Conservation (phyloP, 2,888 invertebrate genomes). For the Asteroscopus sphinx region DNA sequence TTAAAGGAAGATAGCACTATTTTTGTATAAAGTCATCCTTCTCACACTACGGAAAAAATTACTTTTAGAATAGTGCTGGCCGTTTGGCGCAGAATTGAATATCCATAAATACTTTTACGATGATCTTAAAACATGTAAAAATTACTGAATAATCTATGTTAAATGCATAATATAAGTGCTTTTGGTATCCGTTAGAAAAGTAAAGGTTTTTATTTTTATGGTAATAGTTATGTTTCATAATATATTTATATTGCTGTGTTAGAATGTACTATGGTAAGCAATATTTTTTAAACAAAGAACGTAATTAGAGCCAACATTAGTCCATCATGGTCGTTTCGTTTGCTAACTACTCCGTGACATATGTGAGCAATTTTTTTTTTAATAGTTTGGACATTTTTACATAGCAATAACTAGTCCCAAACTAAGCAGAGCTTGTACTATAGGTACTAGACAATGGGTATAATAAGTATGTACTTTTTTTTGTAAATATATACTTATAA, state of each 20-base stretch:
- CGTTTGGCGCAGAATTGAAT: conserved; percentile 27
- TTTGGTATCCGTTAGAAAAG: conserved; percentile 37
- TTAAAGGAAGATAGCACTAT: conserved; percentile 6
- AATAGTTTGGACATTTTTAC: no score
- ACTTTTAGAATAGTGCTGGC: conserved; percentile 18
- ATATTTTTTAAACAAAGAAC: neutral
- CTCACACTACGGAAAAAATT: conserved; percentile 5
- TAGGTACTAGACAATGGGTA: no score
- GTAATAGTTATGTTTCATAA: conserved; percentile 29
- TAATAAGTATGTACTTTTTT: no score
- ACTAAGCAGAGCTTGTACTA: no score
- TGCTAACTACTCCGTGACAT: no score
- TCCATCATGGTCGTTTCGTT: no score
- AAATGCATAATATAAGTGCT: conserved; percentile 20
- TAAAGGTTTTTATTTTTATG: conserved; percentile 33
- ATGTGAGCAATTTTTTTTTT: no score
- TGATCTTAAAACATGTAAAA: conserved; percentile 54
- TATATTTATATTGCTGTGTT: conserved; percentile 22
- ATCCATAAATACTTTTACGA: conserved; percentile 46
- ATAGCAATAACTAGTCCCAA: no score
- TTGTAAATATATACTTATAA: no score
- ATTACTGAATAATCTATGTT: conserved; percentile 17
- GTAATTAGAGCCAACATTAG: no score
- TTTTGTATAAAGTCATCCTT: conserved; percentile 6
- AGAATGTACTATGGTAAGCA: conserved; percentile 1